Conservation (phyloP, 2,113 vertebrate genomes). For the Plotosus lineatus region DNA sequence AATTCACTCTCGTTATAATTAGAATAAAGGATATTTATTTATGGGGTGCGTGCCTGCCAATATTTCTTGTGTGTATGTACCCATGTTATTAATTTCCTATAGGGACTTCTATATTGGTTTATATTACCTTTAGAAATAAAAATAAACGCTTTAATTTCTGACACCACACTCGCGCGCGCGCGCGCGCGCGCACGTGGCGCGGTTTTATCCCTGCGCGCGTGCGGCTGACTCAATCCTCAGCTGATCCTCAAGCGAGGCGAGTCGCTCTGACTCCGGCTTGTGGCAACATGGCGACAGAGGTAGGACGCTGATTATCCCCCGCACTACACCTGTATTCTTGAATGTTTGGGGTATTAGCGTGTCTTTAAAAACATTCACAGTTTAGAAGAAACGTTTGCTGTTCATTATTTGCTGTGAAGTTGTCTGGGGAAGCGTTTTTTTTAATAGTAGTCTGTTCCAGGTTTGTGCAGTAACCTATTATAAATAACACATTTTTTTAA, state of each 20-base stretch:
- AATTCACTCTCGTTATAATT: too few relatives aligned
- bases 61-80: too few relatives aligned
- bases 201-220: not conserved
- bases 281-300: conserved; percentile 75
- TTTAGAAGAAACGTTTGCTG: not conserved
- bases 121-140: not conserved
- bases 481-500: not conserved
- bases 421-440: not conserved
- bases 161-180: not conserved
- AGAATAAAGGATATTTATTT: too few relatives aligned
- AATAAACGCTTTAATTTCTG: not conserved
- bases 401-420: not conserved
- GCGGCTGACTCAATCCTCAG: not conserved
- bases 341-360: not conserved
- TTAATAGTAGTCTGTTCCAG: too few relatives aligned
- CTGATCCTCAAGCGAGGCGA: conserved; percentile 7
- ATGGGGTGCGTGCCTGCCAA: too few relatives aligned
- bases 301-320: conserved; percentile 54
- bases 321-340: conserved; percentile 10
- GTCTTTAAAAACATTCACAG: not conserved
- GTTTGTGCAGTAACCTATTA: not conserved
- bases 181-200: not conserved
- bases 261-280: conserved; percentile 34
- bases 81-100: not conserved
- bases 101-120: not conserved